These are phyloP conservation scores for Apeira syringaria DNA, from an alignment of 2,888 invertebrate species.

Conservation along the genomic window DNA sequence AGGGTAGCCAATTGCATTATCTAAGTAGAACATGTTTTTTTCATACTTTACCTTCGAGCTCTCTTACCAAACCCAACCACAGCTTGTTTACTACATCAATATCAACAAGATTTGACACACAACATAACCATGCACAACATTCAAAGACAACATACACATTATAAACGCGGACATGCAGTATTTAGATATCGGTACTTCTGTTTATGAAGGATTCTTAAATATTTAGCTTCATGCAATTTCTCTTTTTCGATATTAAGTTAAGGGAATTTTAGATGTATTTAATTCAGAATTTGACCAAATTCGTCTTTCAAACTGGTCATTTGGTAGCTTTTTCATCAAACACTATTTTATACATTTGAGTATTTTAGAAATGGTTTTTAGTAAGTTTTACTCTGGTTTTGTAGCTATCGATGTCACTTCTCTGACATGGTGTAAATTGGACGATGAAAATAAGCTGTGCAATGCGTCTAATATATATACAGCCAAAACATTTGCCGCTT, in stretches of 20 bases:
- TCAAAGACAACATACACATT: conserved; percentile 8
- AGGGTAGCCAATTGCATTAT: too few species aligned
- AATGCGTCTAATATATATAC: conserved; percentile 16
- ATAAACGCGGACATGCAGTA: conserved; percentile 18
- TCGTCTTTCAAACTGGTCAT: conserved; percentile 18
- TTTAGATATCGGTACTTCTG: background rate
- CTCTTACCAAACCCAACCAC: background rate
- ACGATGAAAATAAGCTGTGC: conserved; percentile 27
- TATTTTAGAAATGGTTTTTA: conserved; percentile 2
- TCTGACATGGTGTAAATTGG: conserved; percentile 9
- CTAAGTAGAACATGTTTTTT: too few species aligned
- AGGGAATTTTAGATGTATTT: conserved; percentile 11
- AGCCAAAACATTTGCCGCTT: conserved; percentile 8
- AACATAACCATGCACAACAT: conserved; percentile 13
- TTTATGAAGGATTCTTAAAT: background rate
- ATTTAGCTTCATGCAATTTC: background rate
- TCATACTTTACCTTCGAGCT: too few species aligned
- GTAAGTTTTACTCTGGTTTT: conserved; percentile 7
- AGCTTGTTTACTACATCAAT: background rate
- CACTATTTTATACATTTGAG: background rate
- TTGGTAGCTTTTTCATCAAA: background rate
- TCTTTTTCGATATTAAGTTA: too few species aligned
- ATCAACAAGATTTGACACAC: conserved; percentile 12
- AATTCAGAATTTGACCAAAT: conserved; percentile 22
- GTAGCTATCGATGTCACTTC: conserved; percentile 1